A percentile compares a stretch with the other conserved stretches of the same genome.
These are phyloP conservation scores for Poecilus cupreus DNA, from an alignment of 2,888 invertebrate genomes.

Conservation along the genomic window DNA sequence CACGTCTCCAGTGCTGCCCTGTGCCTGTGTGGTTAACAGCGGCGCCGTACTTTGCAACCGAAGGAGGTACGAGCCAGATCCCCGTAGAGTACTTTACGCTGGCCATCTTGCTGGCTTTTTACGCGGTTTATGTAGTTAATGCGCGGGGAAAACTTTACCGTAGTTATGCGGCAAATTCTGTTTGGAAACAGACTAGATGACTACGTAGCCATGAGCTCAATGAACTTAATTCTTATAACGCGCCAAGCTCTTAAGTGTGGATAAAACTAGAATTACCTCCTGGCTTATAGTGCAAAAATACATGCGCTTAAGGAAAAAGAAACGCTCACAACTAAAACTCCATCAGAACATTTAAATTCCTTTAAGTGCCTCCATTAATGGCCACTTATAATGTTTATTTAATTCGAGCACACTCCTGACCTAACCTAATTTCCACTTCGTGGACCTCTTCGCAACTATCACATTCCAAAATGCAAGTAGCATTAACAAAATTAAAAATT, in stretches of 20 bases:
- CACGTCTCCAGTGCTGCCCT: not conserved
- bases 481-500: not conserved
- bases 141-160: slow-evolving; percentile 49
- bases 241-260: slow-evolving; percentile 16
- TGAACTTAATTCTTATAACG: slow-evolving; percentile 51
- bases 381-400: slow-evolving; percentile 17
- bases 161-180: slow-evolving; percentile 48
- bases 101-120: slow-evolving; percentile 58
- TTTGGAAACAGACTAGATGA: slow-evolving; percentile 49
- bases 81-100: slow-evolving; percentile 55
- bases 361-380: slow-evolving; percentile 23
- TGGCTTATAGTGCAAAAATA: slow-evolving; percentile 44
- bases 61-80: slow-evolving; percentile 41
- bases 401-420: slow-evolving; percentile 8
- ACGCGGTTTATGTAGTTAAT: slow-evolving; percentile 57
- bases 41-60: not conserved
- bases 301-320: slow-evolving; percentile 15
- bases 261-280: slow-evolving; percentile 49
- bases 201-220: slow-evolving; percentile 36
- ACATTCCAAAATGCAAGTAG: not conserved
- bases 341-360: slow-evolving; percentile 25
- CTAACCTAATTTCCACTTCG: slow-evolving; percentile 21
- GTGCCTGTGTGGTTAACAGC: not conserved
- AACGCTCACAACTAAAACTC: not conserved
- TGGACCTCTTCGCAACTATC: not conserved